Conservation (phyloP, 2,113 vertebrate species). For the Ailurus styani region DNA sequence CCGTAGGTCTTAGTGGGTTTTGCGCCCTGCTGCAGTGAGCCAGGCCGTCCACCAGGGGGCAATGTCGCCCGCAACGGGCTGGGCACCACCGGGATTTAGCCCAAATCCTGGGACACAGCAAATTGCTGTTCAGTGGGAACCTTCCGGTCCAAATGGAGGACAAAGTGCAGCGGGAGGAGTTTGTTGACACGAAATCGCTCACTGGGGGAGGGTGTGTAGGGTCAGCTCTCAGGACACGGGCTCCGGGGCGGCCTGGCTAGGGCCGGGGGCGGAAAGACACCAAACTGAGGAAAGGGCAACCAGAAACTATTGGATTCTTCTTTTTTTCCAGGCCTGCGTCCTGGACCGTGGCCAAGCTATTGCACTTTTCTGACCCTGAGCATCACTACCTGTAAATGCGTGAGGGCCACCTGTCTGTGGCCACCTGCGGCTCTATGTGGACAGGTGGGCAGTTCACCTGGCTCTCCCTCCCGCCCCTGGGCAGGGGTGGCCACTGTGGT, state of each 20-base stretch:
- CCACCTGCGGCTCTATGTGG: neutral
- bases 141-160: neutral
- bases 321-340: neutral
- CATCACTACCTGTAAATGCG: neutral
- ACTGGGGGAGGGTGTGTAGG: neutral
- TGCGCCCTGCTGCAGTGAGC: neutral
- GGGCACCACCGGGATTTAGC: rapidly evolving
- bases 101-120: rapidly evolving
- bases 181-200: neutral
- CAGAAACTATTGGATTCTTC: no score
- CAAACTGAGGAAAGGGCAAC: neutral
- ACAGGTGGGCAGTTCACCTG: neutral
- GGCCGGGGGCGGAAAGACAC: neutral
- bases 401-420: neutral
- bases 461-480: no score
- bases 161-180: neutral
- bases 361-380: neutral
- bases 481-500: neutral
- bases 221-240: neutral
- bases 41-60: neutral
- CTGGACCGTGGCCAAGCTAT: neutral
- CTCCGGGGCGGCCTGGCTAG: no score
- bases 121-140: rapidly evolving
- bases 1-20: no score
- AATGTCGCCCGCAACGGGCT: neutral